These are phyloP conservation scores for Agelastica alni DNA, from an alignment of 2,888 invertebrate genomes.

Conservation along the genomic window DNA sequence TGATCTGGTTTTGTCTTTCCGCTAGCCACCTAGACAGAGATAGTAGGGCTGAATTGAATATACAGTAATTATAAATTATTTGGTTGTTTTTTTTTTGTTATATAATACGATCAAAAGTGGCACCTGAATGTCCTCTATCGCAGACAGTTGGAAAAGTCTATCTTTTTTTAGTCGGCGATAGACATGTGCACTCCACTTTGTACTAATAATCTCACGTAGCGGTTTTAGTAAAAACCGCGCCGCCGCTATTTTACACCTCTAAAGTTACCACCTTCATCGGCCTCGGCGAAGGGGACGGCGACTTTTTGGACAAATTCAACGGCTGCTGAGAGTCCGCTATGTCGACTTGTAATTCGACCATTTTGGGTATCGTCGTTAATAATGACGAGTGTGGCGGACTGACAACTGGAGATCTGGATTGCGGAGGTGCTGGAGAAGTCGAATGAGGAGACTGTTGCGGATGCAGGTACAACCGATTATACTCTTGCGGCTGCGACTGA, in stretches of 20 bases:
- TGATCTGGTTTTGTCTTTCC: too few relatives aligned
- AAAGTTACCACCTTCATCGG: slow-evolving; percentile 57
- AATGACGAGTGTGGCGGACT: slow-evolving; percentile 54
- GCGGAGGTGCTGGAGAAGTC: slow-evolving; percentile 54
- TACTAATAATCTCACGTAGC: slow-evolving; percentile 48
- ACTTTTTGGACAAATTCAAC: slow-evolving; percentile 86
- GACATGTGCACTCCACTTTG: slow-evolving; percentile 50
- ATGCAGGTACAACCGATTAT: slow-evolving; percentile 53
- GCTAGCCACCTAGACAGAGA: slow-evolving; percentile 39
- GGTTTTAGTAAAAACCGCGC: slow-evolving; percentile 17
- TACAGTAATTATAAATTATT: slow-evolving; percentile 57
- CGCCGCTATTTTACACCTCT: slow-evolving; percentile 49
- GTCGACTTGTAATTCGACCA: slow-evolving; percentile 80
- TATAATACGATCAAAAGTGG: slow-evolving; percentile 57
- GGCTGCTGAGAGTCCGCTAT: slow-evolving; percentile 83
- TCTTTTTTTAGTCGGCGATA: slow-evolving; percentile 15
- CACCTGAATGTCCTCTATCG: slow-evolving; percentile 44
- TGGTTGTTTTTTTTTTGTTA: slow-evolving; percentile 59
- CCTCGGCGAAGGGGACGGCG: slow-evolving; percentile 76
- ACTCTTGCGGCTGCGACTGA: slow-evolving; percentile 56
- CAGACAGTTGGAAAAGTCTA: slow-evolving; percentile 29
- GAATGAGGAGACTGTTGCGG: slow-evolving; percentile 56
- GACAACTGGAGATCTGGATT: slow-evolving; percentile 53
- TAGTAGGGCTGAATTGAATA: slow-evolving; percentile 47
- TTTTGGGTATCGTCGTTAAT: slow-evolving; percentile 56